Conservation (phyloP, 2,797 vertebrate species). For the Scomberomorus guttatus region DNA sequence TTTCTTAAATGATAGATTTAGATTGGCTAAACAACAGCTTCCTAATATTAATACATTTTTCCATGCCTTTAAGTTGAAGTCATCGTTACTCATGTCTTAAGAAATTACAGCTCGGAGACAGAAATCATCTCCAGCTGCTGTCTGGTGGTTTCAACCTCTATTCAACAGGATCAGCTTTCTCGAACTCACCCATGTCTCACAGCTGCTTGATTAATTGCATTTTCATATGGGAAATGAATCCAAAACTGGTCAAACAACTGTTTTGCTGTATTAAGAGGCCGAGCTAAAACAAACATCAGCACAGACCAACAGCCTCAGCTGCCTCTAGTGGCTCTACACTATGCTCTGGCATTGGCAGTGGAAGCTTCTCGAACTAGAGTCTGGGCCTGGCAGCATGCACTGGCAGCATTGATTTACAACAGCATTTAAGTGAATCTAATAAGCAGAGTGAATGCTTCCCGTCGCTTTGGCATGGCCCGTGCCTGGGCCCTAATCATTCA, state of each 20-base stretch:
- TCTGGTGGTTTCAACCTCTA: conserved; percentile 39
- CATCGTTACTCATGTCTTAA: conserved; percentile 60
- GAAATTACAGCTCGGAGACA: conserved; percentile 63
- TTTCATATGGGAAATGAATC: conserved; percentile 62
- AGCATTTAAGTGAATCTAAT: conserved; percentile 94
- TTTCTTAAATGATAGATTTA: conserved; percentile 55
- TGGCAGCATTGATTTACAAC: conserved; percentile 93
- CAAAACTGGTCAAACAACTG: conserved; percentile 69
- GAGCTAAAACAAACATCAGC: conserved; percentile 76
- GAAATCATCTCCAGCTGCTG: conserved; percentile 70
- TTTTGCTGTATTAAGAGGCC: conserved; percentile 63
- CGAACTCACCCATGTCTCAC: conserved; percentile 48
- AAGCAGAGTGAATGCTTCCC: conserved; percentile 95
- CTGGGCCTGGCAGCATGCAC: conserved; percentile 79
- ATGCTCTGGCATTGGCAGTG: conserved; percentile 72
- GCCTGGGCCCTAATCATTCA: conserved; percentile 94
- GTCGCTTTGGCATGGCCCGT: conserved; percentile 92
- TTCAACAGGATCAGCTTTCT: conserved; percentile 58
- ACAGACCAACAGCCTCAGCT: conserved; percentile 65
- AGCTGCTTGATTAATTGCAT: conserved; percentile 65
- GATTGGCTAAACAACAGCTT: conserved; percentile 57
- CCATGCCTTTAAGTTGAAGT: conserved; percentile 61
- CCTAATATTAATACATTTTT: conserved; percentile 62
- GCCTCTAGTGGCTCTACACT: conserved; percentile 65
- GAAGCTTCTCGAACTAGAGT: conserved; percentile 78